Conservation (phyloP, 1,140 invertebrate genomes). For the Dreissena polymorpha region DNA sequence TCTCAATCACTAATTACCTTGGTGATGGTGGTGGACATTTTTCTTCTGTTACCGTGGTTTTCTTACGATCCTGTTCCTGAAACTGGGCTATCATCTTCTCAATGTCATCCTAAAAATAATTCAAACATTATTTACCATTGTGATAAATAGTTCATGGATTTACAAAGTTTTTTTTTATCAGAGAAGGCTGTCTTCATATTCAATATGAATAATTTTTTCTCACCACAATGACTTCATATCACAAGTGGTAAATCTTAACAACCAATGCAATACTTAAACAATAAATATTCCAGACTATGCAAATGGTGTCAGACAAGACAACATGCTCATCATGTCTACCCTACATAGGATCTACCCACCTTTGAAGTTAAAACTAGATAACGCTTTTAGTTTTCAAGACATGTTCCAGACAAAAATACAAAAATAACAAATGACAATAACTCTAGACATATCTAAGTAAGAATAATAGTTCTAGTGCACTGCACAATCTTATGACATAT, state of each 20-base stretch:
- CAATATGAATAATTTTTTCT: background rate
- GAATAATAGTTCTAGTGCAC: too few species aligned
- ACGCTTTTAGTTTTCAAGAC: too few species aligned
- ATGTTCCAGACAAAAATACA: too few species aligned
- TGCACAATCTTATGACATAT: too few species aligned
- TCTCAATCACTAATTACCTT: constrained; percentile 61
- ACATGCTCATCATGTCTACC: too few species aligned
- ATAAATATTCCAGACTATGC: background rate
- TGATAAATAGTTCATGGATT: background rate
- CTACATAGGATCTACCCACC: too few species aligned
- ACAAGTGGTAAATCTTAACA: background rate
- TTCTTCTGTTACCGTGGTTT: constrained; percentile 87
- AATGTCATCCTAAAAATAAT: constrained; percentile 88
- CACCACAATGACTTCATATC: background rate
- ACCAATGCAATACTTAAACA: too few species aligned
- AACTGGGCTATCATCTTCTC: constrained; percentile 90
- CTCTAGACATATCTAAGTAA: too few species aligned
- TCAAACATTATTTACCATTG: background rate
- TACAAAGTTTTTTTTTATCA: background rate
- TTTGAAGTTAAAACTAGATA: too few species aligned
- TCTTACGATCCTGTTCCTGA: constrained; percentile 88
- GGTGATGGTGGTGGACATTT: constrained; percentile 83
- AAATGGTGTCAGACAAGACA: too few species aligned
- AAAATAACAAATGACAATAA: too few species aligned
- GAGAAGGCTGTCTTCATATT: background rate